phyloP scores from a whole-genome alignment of 2,797 vertebrate species.

The Galaxias olidus region DNA sequence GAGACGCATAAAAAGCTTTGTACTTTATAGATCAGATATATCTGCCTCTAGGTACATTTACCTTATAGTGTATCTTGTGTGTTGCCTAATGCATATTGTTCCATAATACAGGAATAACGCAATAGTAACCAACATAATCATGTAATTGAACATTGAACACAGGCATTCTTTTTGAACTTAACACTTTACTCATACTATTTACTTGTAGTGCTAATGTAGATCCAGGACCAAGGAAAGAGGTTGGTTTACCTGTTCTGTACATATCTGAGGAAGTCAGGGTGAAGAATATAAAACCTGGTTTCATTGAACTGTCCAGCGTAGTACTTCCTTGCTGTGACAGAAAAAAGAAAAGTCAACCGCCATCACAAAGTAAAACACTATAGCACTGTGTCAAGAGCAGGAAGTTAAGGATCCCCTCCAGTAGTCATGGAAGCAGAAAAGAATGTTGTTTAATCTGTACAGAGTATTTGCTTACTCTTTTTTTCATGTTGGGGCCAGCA shows the following conservation, averaged over 20 bases:
- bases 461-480: constrained; percentile 37
- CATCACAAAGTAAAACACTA: neutral
- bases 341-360: constrained; percentile 15
- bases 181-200: neutral
- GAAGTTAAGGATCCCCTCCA: too few species aligned
- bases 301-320: constrained; percentile 68
- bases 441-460: neutral
- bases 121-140: too few species aligned
- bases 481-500: constrained; percentile 25
- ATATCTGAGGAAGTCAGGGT: constrained; percentile 88
- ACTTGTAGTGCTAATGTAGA: too few species aligned
- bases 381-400: too few species aligned
- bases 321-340: constrained; percentile 65
- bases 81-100: neutral
- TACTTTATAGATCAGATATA: neutral
- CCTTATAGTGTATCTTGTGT: too few species aligned
- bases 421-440: too few species aligned
- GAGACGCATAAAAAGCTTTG: neutral
- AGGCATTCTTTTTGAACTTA: too few species aligned
- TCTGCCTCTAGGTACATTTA: too few species aligned
- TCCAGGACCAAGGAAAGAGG: neutral
- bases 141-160: too few species aligned
- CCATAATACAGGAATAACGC: too few species aligned
- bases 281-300: constrained; percentile 79
- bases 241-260: constrained; percentile 82